Percentiles rank a stretch among this genome's conserved stretches.
Evolutionary conservation across 2,113 vertebrate species (phyloP).

Genomic region (Chaetorhynchus papuensis): DNA sequence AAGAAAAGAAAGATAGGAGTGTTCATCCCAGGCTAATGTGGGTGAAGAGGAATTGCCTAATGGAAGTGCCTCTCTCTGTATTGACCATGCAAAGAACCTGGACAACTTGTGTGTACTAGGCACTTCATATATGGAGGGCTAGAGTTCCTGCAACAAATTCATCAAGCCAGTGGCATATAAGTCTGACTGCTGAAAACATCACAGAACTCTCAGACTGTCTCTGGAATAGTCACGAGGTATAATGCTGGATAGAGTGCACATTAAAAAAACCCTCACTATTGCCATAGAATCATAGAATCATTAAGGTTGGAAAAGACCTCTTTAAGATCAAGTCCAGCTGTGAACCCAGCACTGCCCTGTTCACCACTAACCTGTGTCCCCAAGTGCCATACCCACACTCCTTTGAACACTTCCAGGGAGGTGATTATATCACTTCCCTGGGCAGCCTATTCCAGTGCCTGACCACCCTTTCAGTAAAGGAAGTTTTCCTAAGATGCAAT

Average conservation of each 20-base stretch:
- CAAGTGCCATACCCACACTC: not conserved
- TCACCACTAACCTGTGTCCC: not conserved
- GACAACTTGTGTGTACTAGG: fast-evolving
- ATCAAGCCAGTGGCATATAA: not conserved
- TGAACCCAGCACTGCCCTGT: not conserved
- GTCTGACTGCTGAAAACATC: not conserved
- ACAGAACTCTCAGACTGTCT: not conserved
- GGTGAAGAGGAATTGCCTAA: not conserved
- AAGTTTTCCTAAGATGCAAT: not conserved
- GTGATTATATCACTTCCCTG: not conserved
- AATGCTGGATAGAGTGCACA: not conserved
- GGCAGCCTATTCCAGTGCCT: not conserved
- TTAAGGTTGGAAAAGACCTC: not conserved
- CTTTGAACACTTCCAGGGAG: not conserved
- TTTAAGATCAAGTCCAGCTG: not conserved
- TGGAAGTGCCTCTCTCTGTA: not conserved
- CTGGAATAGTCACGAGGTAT: not conserved
- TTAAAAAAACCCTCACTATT: not conserved
- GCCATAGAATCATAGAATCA: not conserved
- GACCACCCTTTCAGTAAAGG: not conserved
- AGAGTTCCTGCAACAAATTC: not conserved
- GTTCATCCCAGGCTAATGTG: not conserved
- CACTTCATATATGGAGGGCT: not conserved
- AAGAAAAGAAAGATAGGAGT: not conserved
- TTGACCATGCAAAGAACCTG: not conserved